Percentiles rank a stretch among this genome's conserved stretches.
Conservation (phyloP, 2,888 invertebrate species). For the Dryococelus australis region DNA sequence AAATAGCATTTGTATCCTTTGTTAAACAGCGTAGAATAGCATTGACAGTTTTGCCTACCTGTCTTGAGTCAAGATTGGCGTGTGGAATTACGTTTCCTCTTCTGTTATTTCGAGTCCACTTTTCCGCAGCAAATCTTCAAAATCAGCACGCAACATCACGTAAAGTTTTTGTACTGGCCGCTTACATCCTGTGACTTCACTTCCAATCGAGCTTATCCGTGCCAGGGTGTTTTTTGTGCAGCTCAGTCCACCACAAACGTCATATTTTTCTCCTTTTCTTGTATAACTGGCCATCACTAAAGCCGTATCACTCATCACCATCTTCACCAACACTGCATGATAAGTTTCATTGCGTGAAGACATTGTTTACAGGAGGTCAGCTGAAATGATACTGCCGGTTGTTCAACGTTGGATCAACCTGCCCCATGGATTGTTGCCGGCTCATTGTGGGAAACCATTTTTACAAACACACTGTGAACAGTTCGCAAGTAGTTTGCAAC, state of each 20-base stretch:
- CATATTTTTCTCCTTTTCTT: background rate
- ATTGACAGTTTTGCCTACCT: conserved; percentile 13
- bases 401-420: too few relatives aligned
- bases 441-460: too few relatives aligned
- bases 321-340: background rate
- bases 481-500: too few relatives aligned
- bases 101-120: background rate
- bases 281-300: background rate
- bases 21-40: background rate
- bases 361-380: too few relatives aligned
- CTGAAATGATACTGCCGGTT: too few relatives aligned
- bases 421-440: too few relatives aligned
- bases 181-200: background rate
- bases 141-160: background rate
- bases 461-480: too few relatives aligned
- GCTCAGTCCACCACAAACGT: background rate
- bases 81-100: background rate
- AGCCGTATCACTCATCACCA: background rate
- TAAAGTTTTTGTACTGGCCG: conserved; percentile 12
- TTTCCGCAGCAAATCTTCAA: background rate
- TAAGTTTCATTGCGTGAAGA: background rate
- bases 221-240: background rate
- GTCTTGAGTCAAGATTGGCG: conserved; percentile 16
- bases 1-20: background rate
- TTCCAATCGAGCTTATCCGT: background rate